Evolutionary conservation across 1,140 invertebrate species (phyloP).

Genomic region (Drosophila guanche): DNA sequence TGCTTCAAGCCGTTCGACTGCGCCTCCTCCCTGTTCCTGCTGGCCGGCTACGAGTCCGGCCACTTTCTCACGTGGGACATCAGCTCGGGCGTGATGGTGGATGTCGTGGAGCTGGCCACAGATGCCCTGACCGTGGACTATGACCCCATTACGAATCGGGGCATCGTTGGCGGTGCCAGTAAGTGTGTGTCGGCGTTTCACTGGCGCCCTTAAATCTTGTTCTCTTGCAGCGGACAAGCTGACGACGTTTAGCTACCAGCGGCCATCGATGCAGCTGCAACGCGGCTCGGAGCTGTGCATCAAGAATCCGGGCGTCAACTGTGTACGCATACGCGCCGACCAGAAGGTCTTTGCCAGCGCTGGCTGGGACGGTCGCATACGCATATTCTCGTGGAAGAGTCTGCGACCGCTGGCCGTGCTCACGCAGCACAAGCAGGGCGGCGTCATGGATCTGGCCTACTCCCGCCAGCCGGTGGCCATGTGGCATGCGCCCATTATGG

Average conservation of each 20-base stretch:
- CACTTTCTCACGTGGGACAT: conserved; percentile 88
- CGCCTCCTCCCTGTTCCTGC: conserved; percentile 84
- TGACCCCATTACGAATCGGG: conserved; percentile 86
- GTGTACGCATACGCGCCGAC: conserved; percentile 88
- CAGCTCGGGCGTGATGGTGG: conserved; percentile 85
- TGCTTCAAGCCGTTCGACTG: conserved; percentile 86
- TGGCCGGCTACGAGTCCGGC: conserved; percentile 88
- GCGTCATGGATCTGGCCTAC: conserved; percentile 88
- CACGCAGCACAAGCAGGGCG: conserved; percentile 87
- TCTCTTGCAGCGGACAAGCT: conserved; percentile 80
- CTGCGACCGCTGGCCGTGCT: conserved; percentile 90
- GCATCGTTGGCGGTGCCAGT: conserved; percentile 87
- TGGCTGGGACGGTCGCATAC: conserved; percentile 90
- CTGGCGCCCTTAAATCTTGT: conserved; percentile 84
- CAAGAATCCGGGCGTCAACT: conserved; percentile 89
- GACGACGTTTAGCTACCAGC: conserved; percentile 75
- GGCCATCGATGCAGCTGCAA: conserved; percentile 85
- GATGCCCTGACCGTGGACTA: conserved; percentile 89
- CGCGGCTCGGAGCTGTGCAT: conserved; percentile 86
- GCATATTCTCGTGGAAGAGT: conserved; percentile 91
- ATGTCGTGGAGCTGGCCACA: conserved; percentile 85
- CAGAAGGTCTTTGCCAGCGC: conserved; percentile 90
- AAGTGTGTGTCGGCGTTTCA: conserved; percentile 55
- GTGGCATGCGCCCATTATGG: conserved; percentile 90
- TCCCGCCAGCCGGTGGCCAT: conserved; percentile 86